These are phyloP conservation scores for Daubentonia madagascariensis DNA, from an alignment of 2,113 vertebrate species.

Conservation along the genomic window DNA sequence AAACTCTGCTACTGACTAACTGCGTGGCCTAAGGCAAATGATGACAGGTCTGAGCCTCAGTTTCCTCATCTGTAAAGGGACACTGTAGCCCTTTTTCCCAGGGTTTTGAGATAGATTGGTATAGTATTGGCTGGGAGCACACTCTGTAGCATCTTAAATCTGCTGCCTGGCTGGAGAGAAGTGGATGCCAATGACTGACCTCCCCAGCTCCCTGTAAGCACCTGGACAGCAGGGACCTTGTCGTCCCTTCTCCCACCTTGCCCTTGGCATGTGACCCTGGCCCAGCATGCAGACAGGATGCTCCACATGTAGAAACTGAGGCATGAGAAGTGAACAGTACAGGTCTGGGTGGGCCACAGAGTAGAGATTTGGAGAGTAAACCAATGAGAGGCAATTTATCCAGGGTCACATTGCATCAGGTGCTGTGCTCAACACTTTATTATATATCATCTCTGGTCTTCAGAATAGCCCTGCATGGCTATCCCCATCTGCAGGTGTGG, in stretches of 20 bases:
- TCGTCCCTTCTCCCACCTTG: background rate
- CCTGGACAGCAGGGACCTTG: background rate
- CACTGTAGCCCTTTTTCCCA: background rate
- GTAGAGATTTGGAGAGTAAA: background rate
- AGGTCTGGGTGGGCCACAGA: background rate
- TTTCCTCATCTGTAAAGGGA: background rate
- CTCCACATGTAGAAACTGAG: background rate
- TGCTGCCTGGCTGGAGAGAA: background rate
- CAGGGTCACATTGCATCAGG: background rate
- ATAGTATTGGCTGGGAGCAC: background rate
- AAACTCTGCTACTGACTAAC: background rate
- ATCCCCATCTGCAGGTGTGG: background rate
- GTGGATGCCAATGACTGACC: accelerated
- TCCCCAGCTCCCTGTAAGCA: background rate
- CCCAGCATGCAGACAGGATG: background rate
- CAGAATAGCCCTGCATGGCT: background rate
- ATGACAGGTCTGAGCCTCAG: background rate
- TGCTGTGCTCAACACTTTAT: accelerated
- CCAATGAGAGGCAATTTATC: background rate
- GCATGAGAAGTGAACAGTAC: background rate
- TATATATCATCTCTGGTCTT: background rate
- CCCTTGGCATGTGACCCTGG: background rate
- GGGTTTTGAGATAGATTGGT: background rate
- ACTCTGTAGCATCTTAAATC: background rate
- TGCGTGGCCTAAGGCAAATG: background rate